These are phyloP conservation scores for Bucco capensis DNA, from an alignment of 2,113 vertebrate genomes.

Conservation along the genomic window DNA sequence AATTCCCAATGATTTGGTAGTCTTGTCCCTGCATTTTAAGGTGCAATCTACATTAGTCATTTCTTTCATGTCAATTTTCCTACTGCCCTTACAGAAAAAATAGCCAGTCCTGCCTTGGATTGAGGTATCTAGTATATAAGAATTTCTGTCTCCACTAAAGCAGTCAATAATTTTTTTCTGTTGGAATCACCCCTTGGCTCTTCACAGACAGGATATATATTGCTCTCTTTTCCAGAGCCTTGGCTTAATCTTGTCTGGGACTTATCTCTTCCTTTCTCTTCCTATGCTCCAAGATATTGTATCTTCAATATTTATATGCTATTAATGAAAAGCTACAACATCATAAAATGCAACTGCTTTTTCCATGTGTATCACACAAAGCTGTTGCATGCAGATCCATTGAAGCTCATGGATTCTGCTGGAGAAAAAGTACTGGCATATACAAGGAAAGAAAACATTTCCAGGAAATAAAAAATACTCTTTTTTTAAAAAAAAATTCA, in stretches of 20 bases:
- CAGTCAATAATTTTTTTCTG: background rate
- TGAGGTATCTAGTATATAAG: too few relatives aligned
- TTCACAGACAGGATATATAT: background rate
- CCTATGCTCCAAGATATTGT: background rate
- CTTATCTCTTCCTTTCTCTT: background rate
- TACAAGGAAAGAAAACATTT: background rate
- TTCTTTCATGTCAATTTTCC: background rate
- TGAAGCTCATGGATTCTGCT: background rate
- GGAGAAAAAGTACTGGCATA: background rate
- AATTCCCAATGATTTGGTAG: background rate
- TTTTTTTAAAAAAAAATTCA: background rate
- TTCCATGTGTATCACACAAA: background rate
- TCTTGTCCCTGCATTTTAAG: background rate
- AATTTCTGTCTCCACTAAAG: background rate
- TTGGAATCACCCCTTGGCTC: background rate
- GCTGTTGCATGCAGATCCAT: background rate
- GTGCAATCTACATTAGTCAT: background rate
- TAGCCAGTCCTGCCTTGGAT: background rate
- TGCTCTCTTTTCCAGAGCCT: background rate
- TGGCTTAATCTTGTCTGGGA: background rate
- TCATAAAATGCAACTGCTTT: background rate
- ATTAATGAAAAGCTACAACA: background rate
- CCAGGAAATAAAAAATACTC: background rate
- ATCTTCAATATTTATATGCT: background rate
- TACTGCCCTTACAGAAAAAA: background rate